A percentile compares a stretch with the other conserved stretches of the same genome.
Evolutionary conservation across 2,113 vertebrate genomes (phyloP).

Genomic region (Brachyhypopomus gauderio): DNA sequence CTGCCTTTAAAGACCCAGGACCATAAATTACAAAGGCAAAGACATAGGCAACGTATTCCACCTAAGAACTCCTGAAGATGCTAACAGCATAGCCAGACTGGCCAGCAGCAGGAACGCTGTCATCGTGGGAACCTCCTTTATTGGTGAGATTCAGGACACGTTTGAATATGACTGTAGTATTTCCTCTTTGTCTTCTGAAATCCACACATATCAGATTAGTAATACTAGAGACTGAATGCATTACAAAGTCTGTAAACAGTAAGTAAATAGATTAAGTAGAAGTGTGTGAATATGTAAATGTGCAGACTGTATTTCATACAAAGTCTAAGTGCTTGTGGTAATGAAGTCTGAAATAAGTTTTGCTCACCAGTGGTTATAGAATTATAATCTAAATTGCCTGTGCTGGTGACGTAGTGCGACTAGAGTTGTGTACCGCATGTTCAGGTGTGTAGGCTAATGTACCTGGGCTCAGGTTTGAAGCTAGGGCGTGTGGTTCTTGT

Average conservation of each 20-base stretch:
- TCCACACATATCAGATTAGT: neutral
- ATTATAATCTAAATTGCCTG: too few species aligned
- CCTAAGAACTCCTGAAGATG: constrained; percentile 89
- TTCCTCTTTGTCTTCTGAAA: too few species aligned
- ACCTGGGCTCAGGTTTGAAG: neutral
- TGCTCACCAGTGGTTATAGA: too few species aligned
- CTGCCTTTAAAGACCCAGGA: constrained; percentile 80
- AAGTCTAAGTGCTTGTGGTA: too few species aligned
- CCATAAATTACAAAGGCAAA: constrained; percentile 90
- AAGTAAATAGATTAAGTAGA: neutral
- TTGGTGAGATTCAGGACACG: constrained; percentile 76
- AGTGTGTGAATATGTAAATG: too few species aligned
- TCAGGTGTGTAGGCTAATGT: neutral
- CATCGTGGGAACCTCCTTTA: constrained; percentile 92
- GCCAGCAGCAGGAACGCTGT: constrained; percentile 91
- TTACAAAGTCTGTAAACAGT: neutral
- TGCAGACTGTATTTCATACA: too few species aligned
- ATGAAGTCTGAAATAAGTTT: too few species aligned
- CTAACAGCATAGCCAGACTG: constrained; percentile 86
- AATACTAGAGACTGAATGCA: neutral
- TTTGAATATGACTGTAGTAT: neutral
- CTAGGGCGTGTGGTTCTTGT: constrained; percentile 15
- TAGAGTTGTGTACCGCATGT: too few species aligned
- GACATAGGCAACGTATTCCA: constrained; percentile 92
- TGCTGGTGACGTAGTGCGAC: too few species aligned